Conservation (phyloP, 2,797 vertebrate genomes). For the Neopelma chrysocephalum region DNA sequence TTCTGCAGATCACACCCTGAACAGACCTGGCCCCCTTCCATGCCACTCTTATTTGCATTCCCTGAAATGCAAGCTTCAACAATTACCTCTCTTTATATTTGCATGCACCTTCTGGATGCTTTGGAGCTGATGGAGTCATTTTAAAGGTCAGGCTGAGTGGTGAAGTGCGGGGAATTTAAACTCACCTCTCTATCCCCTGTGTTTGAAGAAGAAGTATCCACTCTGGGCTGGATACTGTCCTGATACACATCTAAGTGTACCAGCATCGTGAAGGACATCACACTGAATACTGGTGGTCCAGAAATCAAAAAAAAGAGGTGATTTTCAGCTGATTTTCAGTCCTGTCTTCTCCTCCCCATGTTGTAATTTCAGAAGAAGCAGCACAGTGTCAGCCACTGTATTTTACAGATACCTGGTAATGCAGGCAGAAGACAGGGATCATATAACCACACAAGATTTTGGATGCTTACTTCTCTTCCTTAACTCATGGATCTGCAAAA, state of each 20-base stretch:
- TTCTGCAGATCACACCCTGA: background rate
- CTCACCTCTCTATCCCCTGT: background rate
- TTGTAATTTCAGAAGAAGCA: background rate
- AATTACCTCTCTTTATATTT: background rate
- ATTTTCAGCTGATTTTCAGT: background rate
- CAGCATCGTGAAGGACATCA: background rate
- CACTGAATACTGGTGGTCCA: background rate
- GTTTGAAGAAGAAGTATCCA: background rate
- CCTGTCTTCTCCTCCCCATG: background rate
- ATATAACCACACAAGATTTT: background rate
- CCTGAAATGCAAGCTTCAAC: background rate
- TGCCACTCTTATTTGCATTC: background rate
- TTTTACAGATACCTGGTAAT: background rate
- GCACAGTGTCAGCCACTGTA: background rate
- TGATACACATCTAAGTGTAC: background rate
- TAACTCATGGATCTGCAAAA: background rate
- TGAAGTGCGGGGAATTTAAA: background rate
- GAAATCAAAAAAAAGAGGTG: background rate
- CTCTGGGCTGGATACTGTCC: background rate
- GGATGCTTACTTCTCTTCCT: background rate
- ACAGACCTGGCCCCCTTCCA: background rate
- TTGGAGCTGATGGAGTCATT: background rate
- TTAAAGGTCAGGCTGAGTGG: background rate
- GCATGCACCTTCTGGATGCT: background rate
- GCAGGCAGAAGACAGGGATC: background rate